phyloP scores from a whole-genome alignment of 2,797 vertebrate species.

The Bradypodion ventrale region DNA sequence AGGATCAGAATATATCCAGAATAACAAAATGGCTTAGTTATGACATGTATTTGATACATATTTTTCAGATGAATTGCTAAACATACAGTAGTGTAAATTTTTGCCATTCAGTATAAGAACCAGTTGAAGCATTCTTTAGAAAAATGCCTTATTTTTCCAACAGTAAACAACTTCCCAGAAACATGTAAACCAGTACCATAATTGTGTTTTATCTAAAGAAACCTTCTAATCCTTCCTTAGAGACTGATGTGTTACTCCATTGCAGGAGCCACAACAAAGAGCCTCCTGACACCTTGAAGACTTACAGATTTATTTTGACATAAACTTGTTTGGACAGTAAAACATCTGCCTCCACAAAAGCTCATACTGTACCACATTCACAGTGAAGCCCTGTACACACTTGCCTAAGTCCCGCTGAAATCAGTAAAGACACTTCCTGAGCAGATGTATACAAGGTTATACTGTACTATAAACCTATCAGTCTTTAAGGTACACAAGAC shows the following conservation, averaged over 20 bases:
- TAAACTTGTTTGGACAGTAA: neutral
- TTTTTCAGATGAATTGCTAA: constrained; percentile 40
- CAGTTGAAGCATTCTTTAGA: constrained; percentile 53
- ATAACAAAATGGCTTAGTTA: neutral
- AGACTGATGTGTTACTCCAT: neutral
- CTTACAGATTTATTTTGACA: neutral
- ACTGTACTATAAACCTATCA: neutral
- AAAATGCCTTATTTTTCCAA: constrained; percentile 66
- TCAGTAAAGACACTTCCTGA: neutral
- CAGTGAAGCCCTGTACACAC: neutral
- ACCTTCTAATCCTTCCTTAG: neutral
- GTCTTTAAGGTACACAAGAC: neutral
- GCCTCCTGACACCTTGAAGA: neutral
- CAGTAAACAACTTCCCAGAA: constrained; percentile 19
- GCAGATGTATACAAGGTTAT: neutral
- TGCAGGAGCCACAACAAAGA: neutral
- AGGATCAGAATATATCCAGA: constrained; percentile 25
- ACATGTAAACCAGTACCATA: constrained; percentile 3
- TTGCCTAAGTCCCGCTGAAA: neutral
- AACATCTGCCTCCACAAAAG: neutral
- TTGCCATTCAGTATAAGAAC: constrained; percentile 30
- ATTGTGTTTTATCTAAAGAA: constrained; percentile 5
- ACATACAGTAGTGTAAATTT: constrained; percentile 6
- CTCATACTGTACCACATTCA: neutral
- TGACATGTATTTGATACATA: neutral